Base-by-base conservation (phyloP, 2,888 invertebrate species). In the Tupiocoris notatus region DNA sequence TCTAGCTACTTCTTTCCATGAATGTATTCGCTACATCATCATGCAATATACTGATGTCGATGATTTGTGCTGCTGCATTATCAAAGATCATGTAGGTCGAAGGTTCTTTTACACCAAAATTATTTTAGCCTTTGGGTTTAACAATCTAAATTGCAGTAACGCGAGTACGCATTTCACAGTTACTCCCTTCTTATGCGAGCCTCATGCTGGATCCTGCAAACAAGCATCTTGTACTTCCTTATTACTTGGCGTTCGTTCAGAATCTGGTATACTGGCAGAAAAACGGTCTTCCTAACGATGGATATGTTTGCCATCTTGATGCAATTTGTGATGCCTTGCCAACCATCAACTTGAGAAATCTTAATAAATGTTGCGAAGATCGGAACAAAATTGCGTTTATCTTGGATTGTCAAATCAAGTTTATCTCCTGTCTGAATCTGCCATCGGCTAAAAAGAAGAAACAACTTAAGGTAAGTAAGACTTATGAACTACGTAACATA, bases 11-110 rank as follows among this genome's bases (percentile, higher is more conserved):
- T 87, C 92, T 1, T 89, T 91, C 80, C 86, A 90, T 20, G 95
- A 95, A 82, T 94, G 94, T 82, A 82, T 94, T 20, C 89, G 88
- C 66, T 92, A 88, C 81, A 83, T 88, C 12, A 84, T 89, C 73
- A 83, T 88, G 66, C 84, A 86, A 80, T 86, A 88, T 80, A 83
- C 86, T 63, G 83, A 84, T 12, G 84, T 87, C 79, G 77, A 81
- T 22, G 82, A 83, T 7, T 73, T 80, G 21, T 80, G 81, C 64
- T 16, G 22, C 2, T 22, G 25, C 1, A 64, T 75, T 59, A 57
- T 75, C n/a, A 75, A 22, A 18, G 65, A 75, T 24, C 75, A 75
- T 24, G 75, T 75, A 66, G n/a, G 65, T 65, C 9, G 39, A n/a
- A 54, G 7, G 54, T 54, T 12, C 54, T 59, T 17, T n/a, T n/a